Evolutionary conservation across 2,797 vertebrate species (phyloP).

Genomic region (Bovichtus diacanthus): DNA sequence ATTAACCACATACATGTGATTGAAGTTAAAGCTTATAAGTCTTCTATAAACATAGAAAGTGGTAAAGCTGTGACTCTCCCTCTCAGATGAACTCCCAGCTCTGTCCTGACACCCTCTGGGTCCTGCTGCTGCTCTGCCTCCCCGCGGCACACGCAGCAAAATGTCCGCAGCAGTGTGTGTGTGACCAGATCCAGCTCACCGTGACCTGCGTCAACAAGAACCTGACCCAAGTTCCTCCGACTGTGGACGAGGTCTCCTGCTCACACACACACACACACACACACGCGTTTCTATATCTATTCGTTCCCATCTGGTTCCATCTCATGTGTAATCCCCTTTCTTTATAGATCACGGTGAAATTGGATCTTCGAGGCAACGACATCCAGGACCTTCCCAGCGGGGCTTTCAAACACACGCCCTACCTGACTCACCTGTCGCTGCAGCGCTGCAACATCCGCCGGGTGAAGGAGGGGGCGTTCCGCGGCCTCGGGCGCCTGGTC

Average conservation of each 20-base stretch:
- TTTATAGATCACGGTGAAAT: constrained; percentile 89
- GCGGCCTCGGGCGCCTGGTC: constrained; percentile 90
- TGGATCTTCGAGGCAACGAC: constrained; percentile 90
- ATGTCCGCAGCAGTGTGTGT: constrained; percentile 89
- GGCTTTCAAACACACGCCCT: constrained; percentile 87
- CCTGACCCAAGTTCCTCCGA: constrained; percentile 85
- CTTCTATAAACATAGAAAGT: too few relatives aligned
- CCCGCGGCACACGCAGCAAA: constrained; percentile 34
- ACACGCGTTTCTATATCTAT: background rate
- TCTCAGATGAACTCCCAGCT: constrained; percentile 63
- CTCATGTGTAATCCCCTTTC: background rate
- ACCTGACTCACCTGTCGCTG: constrained; percentile 91
- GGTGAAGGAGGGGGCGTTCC: constrained; percentile 93
- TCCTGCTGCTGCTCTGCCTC: constrained; percentile 57
- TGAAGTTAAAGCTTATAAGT: too few relatives aligned
- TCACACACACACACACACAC: background rate
- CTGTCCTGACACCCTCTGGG: constrained; percentile 47
- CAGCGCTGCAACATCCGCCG: constrained; percentile 88
- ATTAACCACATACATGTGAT: too few relatives aligned
- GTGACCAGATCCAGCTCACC: constrained; percentile 88
- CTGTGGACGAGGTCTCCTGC: constrained; percentile 88
- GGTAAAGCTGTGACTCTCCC: background rate
- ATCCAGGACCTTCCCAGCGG: constrained; percentile 83
- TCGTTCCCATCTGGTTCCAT: background rate
- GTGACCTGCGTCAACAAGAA: constrained; percentile 89